These are phyloP conservation scores for Pseudobourletiella spinata DNA, from an alignment of 1,140 invertebrate species.

Conservation along the genomic window DNA sequence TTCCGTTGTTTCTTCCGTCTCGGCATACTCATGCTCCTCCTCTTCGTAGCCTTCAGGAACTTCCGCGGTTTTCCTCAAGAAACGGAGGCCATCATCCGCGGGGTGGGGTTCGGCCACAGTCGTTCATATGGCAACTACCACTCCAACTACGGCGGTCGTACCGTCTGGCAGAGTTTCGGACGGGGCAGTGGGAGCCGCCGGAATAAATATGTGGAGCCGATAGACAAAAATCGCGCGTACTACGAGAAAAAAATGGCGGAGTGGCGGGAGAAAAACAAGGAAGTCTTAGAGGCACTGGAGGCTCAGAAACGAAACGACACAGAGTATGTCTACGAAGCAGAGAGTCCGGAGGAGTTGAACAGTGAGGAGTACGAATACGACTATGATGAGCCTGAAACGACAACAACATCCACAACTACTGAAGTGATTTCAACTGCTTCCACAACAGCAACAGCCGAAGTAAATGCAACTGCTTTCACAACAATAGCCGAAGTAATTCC, in stretches of 20 bases:
- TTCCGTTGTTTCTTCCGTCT: not conserved
- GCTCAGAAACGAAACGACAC: not conserved
- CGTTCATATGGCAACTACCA: not conserved
- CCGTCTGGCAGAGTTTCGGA: not conserved
- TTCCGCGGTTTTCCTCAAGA: not conserved
- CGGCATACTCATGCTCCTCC: not conserved
- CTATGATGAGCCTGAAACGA: not conserved
- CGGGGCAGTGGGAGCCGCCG: not conserved
- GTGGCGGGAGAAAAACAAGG: not conserved
- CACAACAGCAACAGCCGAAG: not conserved
- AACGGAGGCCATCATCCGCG: not conserved
- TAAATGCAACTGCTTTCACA: too few species aligned
- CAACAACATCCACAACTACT: not conserved
- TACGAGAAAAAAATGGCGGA: constrained; percentile 3
- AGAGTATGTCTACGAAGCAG: not conserved
- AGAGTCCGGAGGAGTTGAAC: not conserved
- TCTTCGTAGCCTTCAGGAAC: not conserved
- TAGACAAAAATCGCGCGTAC: not conserved
- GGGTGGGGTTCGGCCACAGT: not conserved
- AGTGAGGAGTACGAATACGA: constrained; percentile 5
- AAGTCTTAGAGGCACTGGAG: not conserved
- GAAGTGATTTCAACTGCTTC: not conserved
- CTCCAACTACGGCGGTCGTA: not conserved
- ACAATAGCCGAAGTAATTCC: too few species aligned
- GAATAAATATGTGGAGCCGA: not conserved